Evolutionary conservation across 2,888 invertebrate species (phyloP).

Genomic region (Drosophila quinaria): DNA sequence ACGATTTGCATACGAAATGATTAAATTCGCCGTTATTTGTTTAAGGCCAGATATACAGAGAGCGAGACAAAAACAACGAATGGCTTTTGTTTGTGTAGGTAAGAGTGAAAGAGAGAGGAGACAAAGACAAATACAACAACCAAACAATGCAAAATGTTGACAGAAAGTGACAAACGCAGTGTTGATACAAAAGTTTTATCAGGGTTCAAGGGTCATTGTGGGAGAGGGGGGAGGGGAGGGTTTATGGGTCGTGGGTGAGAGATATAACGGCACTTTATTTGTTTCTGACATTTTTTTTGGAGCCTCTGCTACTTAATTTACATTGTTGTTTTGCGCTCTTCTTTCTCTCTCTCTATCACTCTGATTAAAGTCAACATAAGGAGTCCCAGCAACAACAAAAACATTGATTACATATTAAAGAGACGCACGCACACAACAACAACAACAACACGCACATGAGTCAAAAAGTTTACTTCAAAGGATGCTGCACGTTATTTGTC

Average conservation of each 20-base stretch:
- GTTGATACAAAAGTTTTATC: constrained; percentile 49
- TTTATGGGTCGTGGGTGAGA: constrained; percentile 2
- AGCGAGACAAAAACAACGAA: constrained; percentile 3
- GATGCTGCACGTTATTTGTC: background rate
- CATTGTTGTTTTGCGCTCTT: constrained; percentile 35
- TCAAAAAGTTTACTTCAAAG: constrained; percentile 6
- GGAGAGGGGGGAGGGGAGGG: background rate
- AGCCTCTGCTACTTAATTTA: constrained; percentile 52
- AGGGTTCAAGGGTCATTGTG: constrained; percentile 4
- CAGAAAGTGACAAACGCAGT: constrained; percentile 43
- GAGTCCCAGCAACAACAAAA: constrained; percentile 23
- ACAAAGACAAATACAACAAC: constrained; percentile 22
- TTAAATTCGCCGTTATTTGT: constrained; percentile 64
- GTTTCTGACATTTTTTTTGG: constrained; percentile 19
- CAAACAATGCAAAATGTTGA: constrained; percentile 49
- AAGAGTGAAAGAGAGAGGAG: background rate
- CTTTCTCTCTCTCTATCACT: background rate
- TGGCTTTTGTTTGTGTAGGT: constrained; percentile 19
- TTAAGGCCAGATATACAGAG: constrained; percentile 1
- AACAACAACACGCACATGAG: constrained; percentile 10
- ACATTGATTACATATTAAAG: constrained; percentile 32
- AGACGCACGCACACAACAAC: background rate
- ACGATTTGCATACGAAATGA: constrained; percentile 75
- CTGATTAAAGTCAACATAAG: constrained; percentile 64
- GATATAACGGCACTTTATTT: constrained; percentile 55